Conservation (phyloP, 1,140 invertebrate genomes). For the Caenorhabditis briggsae region DNA sequence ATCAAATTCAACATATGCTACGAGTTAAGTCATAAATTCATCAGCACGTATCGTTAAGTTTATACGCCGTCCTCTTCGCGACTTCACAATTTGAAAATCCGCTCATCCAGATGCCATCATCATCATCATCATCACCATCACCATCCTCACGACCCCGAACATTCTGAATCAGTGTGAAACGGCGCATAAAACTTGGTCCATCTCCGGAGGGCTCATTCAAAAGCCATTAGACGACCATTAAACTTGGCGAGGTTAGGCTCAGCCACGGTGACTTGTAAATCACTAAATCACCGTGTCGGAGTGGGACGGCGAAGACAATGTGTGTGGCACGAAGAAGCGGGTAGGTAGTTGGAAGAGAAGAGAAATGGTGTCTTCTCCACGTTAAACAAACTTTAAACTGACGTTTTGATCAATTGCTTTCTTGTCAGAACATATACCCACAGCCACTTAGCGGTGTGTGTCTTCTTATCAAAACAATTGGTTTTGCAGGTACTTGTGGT, state of each 20-base stretch:
- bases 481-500: slow-evolving; percentile 12
- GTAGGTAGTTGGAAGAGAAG: slow-evolving; percentile 21
- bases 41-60: slow-evolving; percentile 51
- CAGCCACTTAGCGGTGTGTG: slow-evolving; percentile 49
- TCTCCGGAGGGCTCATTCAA: not conserved
- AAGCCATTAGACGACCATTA: slow-evolving; percentile 49
- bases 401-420: slow-evolving; percentile 55
- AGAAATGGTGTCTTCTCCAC: slow-evolving; percentile 31
- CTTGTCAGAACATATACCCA: slow-evolving; percentile 51
- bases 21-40: slow-evolving; percentile 52
- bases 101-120: slow-evolving; percentile 30
- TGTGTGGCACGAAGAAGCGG: slow-evolving; percentile 15
- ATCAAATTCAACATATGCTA: slow-evolving; percentile 44
- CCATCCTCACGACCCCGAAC: not conserved
- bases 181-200: slow-evolving; percentile 42
- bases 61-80: not conserved
- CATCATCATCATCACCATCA: not conserved
- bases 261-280: slow-evolving; percentile 40
- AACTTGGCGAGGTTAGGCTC: not conserved
- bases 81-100: slow-evolving; percentile 3
- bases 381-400: slow-evolving; percentile 56
- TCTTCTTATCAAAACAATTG: slow-evolving; percentile 54
- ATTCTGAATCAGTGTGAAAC: slow-evolving; percentile 5
- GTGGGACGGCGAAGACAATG: not conserved
- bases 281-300: slow-evolving; percentile 54